Evolutionary conservation across 2,797 vertebrate species (phyloP), one percentile per base, ranked within the genome.

Genomic region (Kryptopterus vitreolus): DNA sequence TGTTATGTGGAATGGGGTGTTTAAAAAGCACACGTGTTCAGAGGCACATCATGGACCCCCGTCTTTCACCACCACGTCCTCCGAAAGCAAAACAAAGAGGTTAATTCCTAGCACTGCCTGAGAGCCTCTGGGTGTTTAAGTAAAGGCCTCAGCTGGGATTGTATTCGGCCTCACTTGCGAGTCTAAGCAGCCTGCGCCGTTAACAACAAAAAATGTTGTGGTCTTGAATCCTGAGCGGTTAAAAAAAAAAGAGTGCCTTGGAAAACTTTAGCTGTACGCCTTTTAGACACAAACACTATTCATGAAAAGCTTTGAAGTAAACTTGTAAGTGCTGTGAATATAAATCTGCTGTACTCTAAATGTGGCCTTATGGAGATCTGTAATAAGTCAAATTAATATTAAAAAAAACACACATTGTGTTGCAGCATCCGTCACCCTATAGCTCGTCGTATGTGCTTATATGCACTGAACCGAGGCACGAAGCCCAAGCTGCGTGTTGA

Each of bases 141-240:
- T 11, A 62, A 29, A 46, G 38, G 26, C 11, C 18, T 33, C 35
- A 15, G 38, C 74, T 76, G 50, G 33, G 26, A 29, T 59, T 63
- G 59, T 63, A 76, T 31, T 76, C 74, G 4, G 29, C 58, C 46
- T 63, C 59, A 63, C 74, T 62, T 62, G 59, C 50, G 35, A 76
- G 74, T 76, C 74, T 43, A 38, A 73, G 53, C 22, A 73, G 52
- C 71, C 22, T 57, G 6, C 20, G 24, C 22, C 8, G 22, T 29
- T 50, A 59, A 20, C 43, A 57, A 57, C n/a, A n/a, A 76, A 24
- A 70, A 62, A 61, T 76, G 43, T n/a, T 62, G 74, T 63, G 43
- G 74, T 48, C 59, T 50, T 76, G 74, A 63, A 63, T 76, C 52
- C 59, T 73, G 71, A 38, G 52, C 33, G 13, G 70, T 73, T 73